A percentile compares a stretch with the other conserved stretches of the same genome.
Conservation (phyloP, 2,113 vertebrate species). For the Halichoeres trimaculatus region DNA sequence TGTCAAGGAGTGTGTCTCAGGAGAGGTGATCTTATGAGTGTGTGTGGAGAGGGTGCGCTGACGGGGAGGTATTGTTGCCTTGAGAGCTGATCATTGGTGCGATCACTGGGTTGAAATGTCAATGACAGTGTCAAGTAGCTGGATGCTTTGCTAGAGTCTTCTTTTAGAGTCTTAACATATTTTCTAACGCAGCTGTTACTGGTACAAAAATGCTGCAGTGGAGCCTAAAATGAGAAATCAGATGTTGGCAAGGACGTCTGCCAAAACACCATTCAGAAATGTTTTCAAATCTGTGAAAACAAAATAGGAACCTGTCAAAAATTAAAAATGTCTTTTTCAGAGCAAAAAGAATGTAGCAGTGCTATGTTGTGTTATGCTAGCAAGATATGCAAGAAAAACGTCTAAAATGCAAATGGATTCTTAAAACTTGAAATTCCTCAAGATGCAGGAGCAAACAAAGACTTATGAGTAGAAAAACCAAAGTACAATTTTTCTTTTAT, state of each 20-base stretch:
- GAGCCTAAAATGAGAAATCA: not conserved
- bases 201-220: not conserved
- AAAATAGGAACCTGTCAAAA: no score
- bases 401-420: no score
- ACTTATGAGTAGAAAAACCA: no score
- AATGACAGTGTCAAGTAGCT: not conserved
- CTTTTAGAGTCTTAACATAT: not conserved
- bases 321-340: no score
- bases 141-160: not conserved
- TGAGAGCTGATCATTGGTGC: constrained; percentile 31
- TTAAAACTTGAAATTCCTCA: no score
- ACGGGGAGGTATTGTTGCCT: not conserved
- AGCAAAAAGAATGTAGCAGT: no score
- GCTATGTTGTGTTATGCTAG: no score
- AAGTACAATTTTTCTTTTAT: no score
- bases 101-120: constrained; percentile 34
- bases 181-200: not conserved
- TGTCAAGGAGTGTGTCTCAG: constrained; percentile 48
- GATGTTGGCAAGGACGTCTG: not conserved
- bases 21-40: constrained; percentile 4
- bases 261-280: not conserved
- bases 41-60: not conserved
- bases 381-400: no score
- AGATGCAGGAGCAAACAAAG: no score
- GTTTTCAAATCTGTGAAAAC: no score